Evolutionary conservation across 2,797 vertebrate species (phyloP), one percentile per base, ranked within the genome.

Genomic region (Falco naumanni): DNA sequence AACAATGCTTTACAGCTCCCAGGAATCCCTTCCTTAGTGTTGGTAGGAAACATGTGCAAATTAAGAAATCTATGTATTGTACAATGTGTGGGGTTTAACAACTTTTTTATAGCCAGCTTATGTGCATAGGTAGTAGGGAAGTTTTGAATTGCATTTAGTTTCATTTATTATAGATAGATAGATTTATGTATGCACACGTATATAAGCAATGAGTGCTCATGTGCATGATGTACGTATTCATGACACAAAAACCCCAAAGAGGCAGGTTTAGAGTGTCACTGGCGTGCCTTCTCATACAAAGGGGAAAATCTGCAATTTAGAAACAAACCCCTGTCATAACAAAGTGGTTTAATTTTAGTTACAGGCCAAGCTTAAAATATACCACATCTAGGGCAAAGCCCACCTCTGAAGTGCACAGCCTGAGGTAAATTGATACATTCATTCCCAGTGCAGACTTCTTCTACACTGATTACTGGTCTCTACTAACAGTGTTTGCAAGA

Each of bases 401-500:
- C 69, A 86, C 84, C 95, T 97, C 94, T 97, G 94, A 96, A 96
- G 90, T 64, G 19, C 90, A 90, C 91, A 94, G 95, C 96, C 97
- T 92, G 97, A 91, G 91, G 81, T 92, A 98, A 97, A 97, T 97
- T 97, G 97, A 98, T 91, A 97, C 94, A 97, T 98, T 98, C 97
- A 98, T 91, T 92, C 95, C 93, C 79, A 45, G 91, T 15, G 34
- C 96, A 96, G 96, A 94, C 81, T 89, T 71, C 84, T 97, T 90
- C 92, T 90, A 77, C 84, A 74, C 87, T 97, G 97, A 98, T 98
- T 97, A 87, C 94, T 77, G 84, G 91, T 95, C 97, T 93, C 97
- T 93, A 94, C 97, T 97, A 82, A 83, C 92, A 81, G 84, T 98
- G 98, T 98, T 98, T 98, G 97, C 98, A 91, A 86, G 97, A 98